Conservation (phyloP, 2,113 vertebrate genomes). For the Cairina moschata region DNA sequence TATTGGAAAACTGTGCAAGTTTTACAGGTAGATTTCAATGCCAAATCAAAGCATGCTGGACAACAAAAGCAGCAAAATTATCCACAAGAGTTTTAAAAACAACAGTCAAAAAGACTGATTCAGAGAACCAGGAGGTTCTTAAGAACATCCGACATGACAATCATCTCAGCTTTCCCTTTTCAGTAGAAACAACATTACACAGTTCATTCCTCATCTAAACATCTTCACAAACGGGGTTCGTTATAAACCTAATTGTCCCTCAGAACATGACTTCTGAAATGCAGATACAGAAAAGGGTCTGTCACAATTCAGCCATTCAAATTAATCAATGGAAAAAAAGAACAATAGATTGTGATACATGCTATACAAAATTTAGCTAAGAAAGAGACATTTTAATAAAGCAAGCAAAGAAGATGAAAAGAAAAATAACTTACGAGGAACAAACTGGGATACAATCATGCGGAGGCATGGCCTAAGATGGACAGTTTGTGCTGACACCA, state of each 20-base stretch:
- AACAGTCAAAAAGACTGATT: not conserved
- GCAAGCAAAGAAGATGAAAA: not conserved
- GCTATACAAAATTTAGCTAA: not conserved
- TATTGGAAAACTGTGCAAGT: not conserved
- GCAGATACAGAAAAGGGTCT: not conserved
- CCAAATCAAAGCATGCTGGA: not conserved
- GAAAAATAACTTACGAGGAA: slow-evolving; percentile 80
- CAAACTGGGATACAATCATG: slow-evolving; percentile 89
- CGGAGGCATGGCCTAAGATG: slow-evolving; percentile 89
- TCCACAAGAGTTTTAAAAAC: not conserved
- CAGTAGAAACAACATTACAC: not conserved
- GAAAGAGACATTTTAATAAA: not conserved
- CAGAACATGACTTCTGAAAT: not conserved
- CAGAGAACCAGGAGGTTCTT: not conserved
- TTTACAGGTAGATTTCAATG: not conserved
- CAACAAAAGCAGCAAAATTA: not conserved
- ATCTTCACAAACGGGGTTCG: not conserved
- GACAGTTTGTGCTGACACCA: slow-evolving; percentile 96
- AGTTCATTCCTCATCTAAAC: not conserved
- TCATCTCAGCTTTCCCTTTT: not conserved
- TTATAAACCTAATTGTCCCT: not conserved
- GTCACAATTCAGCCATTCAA: not conserved
- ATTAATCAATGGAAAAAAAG: not conserved
- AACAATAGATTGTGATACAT: rapidly evolving
- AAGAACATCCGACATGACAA: not conserved